Base-by-base conservation (phyloP, 1,140 invertebrate species). In the Hetaerina americana region DNA sequence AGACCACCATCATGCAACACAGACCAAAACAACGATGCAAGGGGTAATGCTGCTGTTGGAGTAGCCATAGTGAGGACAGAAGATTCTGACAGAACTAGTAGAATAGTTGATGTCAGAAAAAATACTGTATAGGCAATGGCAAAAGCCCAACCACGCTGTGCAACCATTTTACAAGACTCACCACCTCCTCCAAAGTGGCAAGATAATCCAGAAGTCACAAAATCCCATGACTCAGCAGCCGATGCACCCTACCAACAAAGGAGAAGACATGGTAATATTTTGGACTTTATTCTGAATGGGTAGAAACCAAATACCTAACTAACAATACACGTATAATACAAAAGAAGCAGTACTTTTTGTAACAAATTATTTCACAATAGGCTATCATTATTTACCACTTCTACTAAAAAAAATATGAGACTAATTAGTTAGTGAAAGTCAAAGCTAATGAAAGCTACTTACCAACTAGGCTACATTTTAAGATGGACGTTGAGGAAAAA, bases 11-110 rank as follows among this genome's bases (percentile, higher is more conserved):
- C 73, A 82, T 81, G 75, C 40, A 86, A 85, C 69, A 87, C 77
- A n/a, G 85, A 85, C 86, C 86, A 87, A 84, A 85, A 87, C 70
- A 87, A 81, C 2, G 84, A 84, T 3, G 84, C 81, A 1, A 87
- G 66, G 10, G 86, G 86, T 26, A 87, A 77, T 1, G 84, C 82
- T 6, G 82, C 78, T 25, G 84, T 84, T 22, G 81, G 80, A 12
- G 83, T 78, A 15, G 85, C 84, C 12, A 87, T 80, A 3, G 83
- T 86, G 73, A 87, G 85, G 2, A 87, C 84, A 10, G 85, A 82
- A 27, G 84, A 86, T 76, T 87, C 84, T 66, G 82, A 81, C 68
- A 86, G 78, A 0, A 84, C 81, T n/a, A 86, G 76, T 72, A 87
- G 84, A 72, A 84, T 81, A 3, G 85, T 66, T 2, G 81, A 82